Percentiles rank a stretch among this genome's conserved stretches.
These are phyloP conservation scores for Notolabrus celidotus DNA, from an alignment of 2,797 vertebrate genomes.

Conservation along the genomic window DNA sequence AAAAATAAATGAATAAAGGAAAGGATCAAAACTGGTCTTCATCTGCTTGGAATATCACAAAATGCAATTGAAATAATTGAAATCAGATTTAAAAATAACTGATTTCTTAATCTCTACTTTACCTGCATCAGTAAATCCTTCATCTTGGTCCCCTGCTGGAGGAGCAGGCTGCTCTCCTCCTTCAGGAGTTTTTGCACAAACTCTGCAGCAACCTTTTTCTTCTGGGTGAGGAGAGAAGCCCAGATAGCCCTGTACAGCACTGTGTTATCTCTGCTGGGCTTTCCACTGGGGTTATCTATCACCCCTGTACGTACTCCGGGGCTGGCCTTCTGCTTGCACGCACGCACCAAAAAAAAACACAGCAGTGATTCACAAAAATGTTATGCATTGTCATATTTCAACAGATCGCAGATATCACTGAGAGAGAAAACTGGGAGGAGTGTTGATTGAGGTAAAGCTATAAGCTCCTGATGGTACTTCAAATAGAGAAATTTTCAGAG, in stretches of 20 bases:
- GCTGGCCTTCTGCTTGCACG: constrained; percentile 87
- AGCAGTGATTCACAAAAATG: constrained; percentile 45
- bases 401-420: constrained; percentile 36
- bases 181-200: constrained; percentile 90
- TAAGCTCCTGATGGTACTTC: constrained; percentile 19
- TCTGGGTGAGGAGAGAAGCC: constrained; percentile 93
- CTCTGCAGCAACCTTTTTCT: constrained; percentile 85
- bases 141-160: constrained; percentile 91
- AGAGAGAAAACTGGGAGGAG: constrained; percentile 17
- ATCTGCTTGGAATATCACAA: constrained; percentile 4
- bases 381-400: constrained; percentile 52
- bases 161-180: constrained; percentile 88
- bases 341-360: constrained; percentile 17
- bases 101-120: constrained; percentile 45
- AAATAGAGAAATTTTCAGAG: no score
- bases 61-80: constrained; percentile 2
- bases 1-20: background rate
- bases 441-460: constrained; percentile 42
- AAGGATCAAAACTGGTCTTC: no score
- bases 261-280: constrained; percentile 91
- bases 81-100: background rate
- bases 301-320: constrained; percentile 89
- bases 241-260: constrained; percentile 91
- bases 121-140: constrained; percentile 89
- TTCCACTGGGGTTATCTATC: constrained; percentile 92